Evolutionary conservation across 2,888 invertebrate genomes (phyloP), one percentile per base, ranked within the genome.

Genomic region (Polyommatus iphigenia): DNA sequence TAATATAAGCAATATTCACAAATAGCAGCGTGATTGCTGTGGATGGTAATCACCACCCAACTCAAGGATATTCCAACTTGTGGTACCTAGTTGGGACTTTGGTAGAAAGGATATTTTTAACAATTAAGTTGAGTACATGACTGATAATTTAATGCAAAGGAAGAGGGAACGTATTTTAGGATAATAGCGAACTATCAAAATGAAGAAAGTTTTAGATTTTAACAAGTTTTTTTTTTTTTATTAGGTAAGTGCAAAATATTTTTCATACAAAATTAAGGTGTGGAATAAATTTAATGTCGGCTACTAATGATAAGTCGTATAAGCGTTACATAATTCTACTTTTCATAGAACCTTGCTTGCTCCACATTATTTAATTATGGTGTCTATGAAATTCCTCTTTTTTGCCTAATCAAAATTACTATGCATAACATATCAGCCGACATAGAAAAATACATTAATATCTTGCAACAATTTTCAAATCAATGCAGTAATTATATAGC

Each of bases 401-500:
- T 67, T 67, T 67, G 67, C 67, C 67, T 15, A 29, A 67, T 67
- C 15, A 29, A 29, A 67, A 67, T 67, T 67, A 67, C 29, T 67
- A 67, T 32, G 67, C 18, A 67, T 67, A 62, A 67, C 29, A 15
- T 67, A 67, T 67, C 29, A 67, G 67, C 67, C 67, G 32, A 32
- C 32, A 67, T 67, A 29, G 67, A 67, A 67, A 67, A 67, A 67
- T 67, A 32, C 29, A 67, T 32, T 24, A 67, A 29, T 62, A 62
- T 67, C 67, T 67, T 67, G 67, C 67, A 67, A 67, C 67, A 67
- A 32, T 67, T 67, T 67, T 67, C 15, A 67, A 67, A 67, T 67
- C 67, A 67, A 67, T 67, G 67, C 67, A 67, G 29, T 67, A 67
- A 67, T 67, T 41, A 77, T 77, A 77, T 77, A 77, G 50, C 41